Evolutionary conservation across 1,140 invertebrate genomes (phyloP), one percentile per base, ranked within the genome.

Genomic region (Trialeurodes vaporariorum): DNA sequence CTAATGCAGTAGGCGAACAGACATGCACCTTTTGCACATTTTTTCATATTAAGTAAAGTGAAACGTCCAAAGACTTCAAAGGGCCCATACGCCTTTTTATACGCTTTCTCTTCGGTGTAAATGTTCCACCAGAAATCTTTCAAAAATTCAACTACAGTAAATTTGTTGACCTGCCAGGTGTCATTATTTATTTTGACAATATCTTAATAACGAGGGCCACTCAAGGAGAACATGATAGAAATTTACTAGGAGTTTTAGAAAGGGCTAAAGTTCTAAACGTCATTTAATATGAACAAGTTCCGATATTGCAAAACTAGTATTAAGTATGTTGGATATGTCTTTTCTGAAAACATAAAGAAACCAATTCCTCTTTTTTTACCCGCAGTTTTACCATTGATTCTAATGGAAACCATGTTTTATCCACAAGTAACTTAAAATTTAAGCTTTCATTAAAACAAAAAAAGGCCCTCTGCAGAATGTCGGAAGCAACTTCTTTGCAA

Each of bases 221-320:
- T 12, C 27, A 68, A 49, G 61, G 24, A 5, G 66, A 67, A 59
- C 68, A 71, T 70, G 63, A 64, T 59, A 12, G 24, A 27, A 67
- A 67, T 23, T 61, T 68, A n/a, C 24, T 49, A 21, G 12, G 59
- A 17, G 66, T 71, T 23, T 23, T 71, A 40, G 63, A 71, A 27
- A 24, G 67, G 25, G 67, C 66, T 22, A 59, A 25, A 22, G 2
- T 60, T 49, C 73, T 68, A 5, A 73, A 73, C 24, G 27, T 79
- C 2, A 77, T 69, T 79, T 11, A 76, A 78, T 70, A 64, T 64
- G 63, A 72, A 74, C 9, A 80, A 78, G 69, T 73, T 76, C 66
- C 24, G 71, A 59, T 73, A 76, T 66, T 27, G 34, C n/a, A 49
- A 68, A 40, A 27, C 49, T 25, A 65, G 68, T 34, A 64, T 78